phyloP scores from a whole-genome alignment of 2,888 invertebrate species.

The Acrobasis repandana region DNA sequence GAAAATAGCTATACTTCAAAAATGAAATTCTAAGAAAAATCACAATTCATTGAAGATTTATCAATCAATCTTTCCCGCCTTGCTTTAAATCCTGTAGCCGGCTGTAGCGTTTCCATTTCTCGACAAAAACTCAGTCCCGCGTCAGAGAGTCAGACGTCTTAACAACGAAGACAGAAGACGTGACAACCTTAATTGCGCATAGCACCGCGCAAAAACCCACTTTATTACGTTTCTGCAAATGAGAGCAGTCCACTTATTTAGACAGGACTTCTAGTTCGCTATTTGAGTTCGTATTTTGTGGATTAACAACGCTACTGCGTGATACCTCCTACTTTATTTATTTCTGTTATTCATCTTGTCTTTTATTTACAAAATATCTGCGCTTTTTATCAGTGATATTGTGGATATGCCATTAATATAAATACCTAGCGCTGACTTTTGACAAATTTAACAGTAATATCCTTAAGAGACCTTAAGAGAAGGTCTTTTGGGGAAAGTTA shows the following conservation, averaged over 20 bases:
- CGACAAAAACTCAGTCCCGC: neutral
- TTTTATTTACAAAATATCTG: too few species aligned
- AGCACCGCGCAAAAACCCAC: slow-evolving; percentile 25
- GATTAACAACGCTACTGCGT: neutral
- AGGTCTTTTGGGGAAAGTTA: too few species aligned
- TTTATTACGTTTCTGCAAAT: slow-evolving; percentile 30
- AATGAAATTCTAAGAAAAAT: neutral
- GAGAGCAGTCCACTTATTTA: slow-evolving; percentile 36
- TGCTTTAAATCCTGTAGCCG: slow-evolving; percentile 4
- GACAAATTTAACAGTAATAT: too few species aligned
- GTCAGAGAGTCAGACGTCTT: slow-evolving; percentile 14
- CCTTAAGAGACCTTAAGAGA: too few species aligned
- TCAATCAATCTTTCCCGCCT: neutral
- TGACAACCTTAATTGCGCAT: slow-evolving; percentile 32
- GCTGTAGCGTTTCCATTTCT: neutral
- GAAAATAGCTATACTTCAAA: neutral
- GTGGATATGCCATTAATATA: too few species aligned
- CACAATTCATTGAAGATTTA: neutral
- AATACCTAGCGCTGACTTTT: too few species aligned
- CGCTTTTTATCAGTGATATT: too few species aligned
- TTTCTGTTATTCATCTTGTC: too few species aligned
- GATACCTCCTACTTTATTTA: too few species aligned
- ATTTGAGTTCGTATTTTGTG: neutral
- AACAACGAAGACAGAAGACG: slow-evolving; percentile 21
- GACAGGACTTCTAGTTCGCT: slow-evolving; percentile 41